Evolutionary conservation across 1,140 invertebrate genomes (phyloP).

Genomic region (Drosophila leontia): DNA sequence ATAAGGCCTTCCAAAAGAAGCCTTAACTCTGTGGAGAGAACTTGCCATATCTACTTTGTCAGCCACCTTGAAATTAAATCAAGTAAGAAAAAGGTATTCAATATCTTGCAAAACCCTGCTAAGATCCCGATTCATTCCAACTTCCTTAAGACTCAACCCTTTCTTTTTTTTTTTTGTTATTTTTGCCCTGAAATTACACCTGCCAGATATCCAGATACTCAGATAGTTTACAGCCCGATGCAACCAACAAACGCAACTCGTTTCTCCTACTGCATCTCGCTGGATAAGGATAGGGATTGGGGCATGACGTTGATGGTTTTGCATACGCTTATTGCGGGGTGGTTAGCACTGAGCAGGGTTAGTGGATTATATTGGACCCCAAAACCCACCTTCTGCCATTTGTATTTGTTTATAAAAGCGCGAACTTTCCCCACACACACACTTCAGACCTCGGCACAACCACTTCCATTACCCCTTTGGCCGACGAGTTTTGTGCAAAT

Average conservation of each 20-base stretch:
- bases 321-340: conserved; percentile 33
- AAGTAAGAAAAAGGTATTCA: too few species aligned
- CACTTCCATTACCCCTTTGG: not conserved
- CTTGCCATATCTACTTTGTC: too few species aligned
- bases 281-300: conserved; percentile 13
- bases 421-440: conserved; percentile 45
- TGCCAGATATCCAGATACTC: not conserved
- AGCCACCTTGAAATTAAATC: too few species aligned
- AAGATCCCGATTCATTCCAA: not conserved
- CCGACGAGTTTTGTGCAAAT: conserved; percentile 47
- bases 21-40: too few species aligned
- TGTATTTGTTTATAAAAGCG: conserved; percentile 80
- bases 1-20: not conserved
- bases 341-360: not conserved
- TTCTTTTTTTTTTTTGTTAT: not conserved
- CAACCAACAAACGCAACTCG: conserved; percentile 29
- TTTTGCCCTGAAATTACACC: not conserved
- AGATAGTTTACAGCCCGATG: conserved; percentile 13
- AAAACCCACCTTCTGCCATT: conserved; percentile 41
- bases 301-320: conserved; percentile 48
- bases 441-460: not conserved
- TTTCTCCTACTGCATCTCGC: conserved; percentile 44
- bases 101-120: too few species aligned
- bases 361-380: conserved; percentile 36
- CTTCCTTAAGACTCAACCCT: not conserved